These are phyloP conservation scores for Nasonia oneida DNA, from an alignment of 2,888 invertebrate genomes.

Conservation along the genomic window DNA sequence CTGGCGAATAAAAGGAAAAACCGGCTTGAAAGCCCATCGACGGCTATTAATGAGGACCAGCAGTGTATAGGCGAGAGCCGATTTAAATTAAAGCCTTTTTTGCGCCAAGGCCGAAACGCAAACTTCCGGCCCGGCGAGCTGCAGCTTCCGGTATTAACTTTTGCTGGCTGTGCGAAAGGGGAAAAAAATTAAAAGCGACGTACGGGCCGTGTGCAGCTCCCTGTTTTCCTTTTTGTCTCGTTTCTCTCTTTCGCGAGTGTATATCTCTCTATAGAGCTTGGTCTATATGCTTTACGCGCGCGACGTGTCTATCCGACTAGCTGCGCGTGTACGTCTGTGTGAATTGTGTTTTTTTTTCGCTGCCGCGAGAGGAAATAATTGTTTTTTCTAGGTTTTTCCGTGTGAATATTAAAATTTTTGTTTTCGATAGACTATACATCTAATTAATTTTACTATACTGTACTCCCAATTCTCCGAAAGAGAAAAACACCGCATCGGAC, in stretches of 20 bases:
- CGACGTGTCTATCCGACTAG: not conserved
- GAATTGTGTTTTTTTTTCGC: not conserved
- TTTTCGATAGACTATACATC: no score
- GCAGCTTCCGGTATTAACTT: constrained; percentile 60
- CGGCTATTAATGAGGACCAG: constrained; percentile 10
- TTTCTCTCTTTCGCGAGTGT: not conserved
- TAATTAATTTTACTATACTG: no score
- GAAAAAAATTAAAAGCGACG: constrained; percentile 27
- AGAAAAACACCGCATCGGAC: no score
- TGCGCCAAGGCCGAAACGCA: constrained; percentile 58
- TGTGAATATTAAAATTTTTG: no score
- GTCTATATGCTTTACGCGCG: not conserved
- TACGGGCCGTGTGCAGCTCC: not conserved
- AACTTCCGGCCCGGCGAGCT: constrained; percentile 62
- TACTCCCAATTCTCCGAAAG: no score
- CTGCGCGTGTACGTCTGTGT: not conserved
- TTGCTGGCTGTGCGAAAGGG: constrained; percentile 9
- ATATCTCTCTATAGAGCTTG: not conserved
- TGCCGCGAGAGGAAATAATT: not conserved
- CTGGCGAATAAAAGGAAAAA: not conserved
- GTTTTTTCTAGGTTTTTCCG: not conserved
- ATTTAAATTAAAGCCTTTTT: constrained; percentile 62
- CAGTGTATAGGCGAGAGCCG: not conserved
- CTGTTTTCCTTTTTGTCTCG: constrained; percentile 33
- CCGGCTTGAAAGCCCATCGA: not conserved